phyloP scores from a whole-genome alignment of 2,888 invertebrate genomes.

The Phania funesta region DNA sequence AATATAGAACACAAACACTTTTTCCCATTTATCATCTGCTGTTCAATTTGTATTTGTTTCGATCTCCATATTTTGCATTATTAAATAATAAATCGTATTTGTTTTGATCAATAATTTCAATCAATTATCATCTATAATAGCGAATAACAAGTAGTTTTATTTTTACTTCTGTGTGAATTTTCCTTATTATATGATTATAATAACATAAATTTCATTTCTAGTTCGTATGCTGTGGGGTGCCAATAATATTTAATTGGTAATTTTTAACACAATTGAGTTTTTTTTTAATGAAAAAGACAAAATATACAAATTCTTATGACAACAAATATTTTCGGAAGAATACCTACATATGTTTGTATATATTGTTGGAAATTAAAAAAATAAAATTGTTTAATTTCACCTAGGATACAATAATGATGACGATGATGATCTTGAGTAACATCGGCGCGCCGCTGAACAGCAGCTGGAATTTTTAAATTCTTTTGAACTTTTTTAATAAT shows the following conservation, averaged over 20 bases:
- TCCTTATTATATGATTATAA: conserved; percentile 7
- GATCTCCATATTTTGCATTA: conserved; percentile 9
- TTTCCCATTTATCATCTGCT: neutral
- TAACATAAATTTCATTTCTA: too few species aligned
- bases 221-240: too few species aligned
- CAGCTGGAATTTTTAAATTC: conserved; percentile 22
- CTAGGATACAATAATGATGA: neutral
- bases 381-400: too few species aligned
- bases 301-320: too few species aligned
- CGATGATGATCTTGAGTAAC: neutral
- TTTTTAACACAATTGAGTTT: too few species aligned
- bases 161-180: conserved; percentile 2
- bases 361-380: too few species aligned
- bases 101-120: conserved; percentile 39
- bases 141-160: neutral
- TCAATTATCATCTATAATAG: conserved; percentile 7
- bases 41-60: neutral
- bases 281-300: too few species aligned
- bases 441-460: neutral
- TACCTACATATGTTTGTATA: too few species aligned
- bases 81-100: conserved; percentile 17
- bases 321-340: too few species aligned
- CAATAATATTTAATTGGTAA: too few species aligned
- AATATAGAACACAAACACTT: too few species aligned
- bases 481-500: conserved; percentile 46